Conservation (phyloP, 2,797 vertebrate species). For the Sylvia borin region DNA sequence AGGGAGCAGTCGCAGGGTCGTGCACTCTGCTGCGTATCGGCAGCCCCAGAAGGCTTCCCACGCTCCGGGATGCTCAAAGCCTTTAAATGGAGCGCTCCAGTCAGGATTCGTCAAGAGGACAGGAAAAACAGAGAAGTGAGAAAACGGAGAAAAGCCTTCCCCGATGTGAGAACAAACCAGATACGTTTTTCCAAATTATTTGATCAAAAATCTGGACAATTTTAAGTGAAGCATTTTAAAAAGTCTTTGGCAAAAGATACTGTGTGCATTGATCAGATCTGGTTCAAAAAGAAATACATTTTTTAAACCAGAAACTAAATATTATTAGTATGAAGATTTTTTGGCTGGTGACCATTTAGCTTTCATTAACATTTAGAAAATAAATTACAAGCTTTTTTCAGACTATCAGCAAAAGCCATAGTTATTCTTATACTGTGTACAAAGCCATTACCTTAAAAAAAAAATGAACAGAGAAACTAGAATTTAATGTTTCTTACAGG, state of each 20-base stretch:
- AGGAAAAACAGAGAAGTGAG: conserved; percentile 42
- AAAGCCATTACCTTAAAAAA: neutral
- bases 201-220: conserved; percentile 35
- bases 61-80: neutral
- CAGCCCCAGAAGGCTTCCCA: conserved; percentile 38
- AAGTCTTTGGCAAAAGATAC: neutral
- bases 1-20: conserved; percentile 4
- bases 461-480: neutral
- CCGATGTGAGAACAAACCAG: conserved; percentile 16
- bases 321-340: neutral
- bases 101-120: conserved; percentile 14
- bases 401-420: neutral
- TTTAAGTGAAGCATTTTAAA: neutral
- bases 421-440: neutral
- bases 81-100: conserved; percentile 7
- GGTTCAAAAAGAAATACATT: neutral
- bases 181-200: conserved; percentile 23
- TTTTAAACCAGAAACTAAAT: neutral
- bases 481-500: neutral
- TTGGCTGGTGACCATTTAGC: neutral
- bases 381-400: conserved; percentile 16
- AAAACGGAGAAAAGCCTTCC: conserved; percentile 13
- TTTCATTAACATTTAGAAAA: conserved; percentile 14
- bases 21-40: neutral
- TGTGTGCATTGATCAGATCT: neutral